Evolutionary conservation across 1,140 invertebrate genomes (phyloP).

Genomic region (Drosophila novamexicana): DNA sequence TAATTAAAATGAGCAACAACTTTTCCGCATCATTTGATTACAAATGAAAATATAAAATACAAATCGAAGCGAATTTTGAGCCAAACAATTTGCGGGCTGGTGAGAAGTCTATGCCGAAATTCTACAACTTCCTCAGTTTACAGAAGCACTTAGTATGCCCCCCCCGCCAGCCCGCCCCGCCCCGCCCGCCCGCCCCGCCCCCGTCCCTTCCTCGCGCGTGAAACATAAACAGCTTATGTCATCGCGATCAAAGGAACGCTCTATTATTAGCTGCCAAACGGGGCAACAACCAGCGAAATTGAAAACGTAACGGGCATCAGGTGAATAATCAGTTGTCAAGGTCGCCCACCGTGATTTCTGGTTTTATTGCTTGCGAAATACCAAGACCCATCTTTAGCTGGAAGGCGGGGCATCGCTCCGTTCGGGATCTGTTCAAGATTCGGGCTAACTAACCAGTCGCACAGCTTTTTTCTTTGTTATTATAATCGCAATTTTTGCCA

Average conservation of each 20-base stretch:
- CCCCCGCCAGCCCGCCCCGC: too few relatives aligned
- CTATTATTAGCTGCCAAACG: conserved; percentile 35
- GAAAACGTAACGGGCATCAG: conserved; percentile 57
- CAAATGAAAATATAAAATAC: not conserved
- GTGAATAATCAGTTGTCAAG: conserved; percentile 55
- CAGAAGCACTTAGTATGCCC: conserved; percentile 66
- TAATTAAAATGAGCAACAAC: conserved; percentile 7
- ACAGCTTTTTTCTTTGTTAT: conserved; percentile 60
- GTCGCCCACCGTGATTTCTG: conserved; percentile 28
- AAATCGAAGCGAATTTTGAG: conserved; percentile 1
- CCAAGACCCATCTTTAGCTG: not conserved
- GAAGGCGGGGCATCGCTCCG: too few relatives aligned
- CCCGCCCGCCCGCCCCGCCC: too few relatives aligned
- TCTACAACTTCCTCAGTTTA: conserved; percentile 46
- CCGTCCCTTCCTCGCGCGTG: not conserved
- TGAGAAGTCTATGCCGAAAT: conserved; percentile 41
- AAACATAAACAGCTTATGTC: conserved; percentile 60
- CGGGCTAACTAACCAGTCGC: conserved; percentile 54
- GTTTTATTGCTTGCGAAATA: conserved; percentile 10
- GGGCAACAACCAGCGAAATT: conserved; percentile 43
- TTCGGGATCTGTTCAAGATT: not conserved
- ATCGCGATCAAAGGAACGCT: conserved; percentile 51
- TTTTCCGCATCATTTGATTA: conserved; percentile 24
- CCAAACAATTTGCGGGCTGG: conserved; percentile 36
- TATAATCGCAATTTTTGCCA: conserved; percentile 26